phyloP scores from a whole-genome alignment of 2,797 vertebrate species.

The Paratrypauchen microcephalus region DNA sequence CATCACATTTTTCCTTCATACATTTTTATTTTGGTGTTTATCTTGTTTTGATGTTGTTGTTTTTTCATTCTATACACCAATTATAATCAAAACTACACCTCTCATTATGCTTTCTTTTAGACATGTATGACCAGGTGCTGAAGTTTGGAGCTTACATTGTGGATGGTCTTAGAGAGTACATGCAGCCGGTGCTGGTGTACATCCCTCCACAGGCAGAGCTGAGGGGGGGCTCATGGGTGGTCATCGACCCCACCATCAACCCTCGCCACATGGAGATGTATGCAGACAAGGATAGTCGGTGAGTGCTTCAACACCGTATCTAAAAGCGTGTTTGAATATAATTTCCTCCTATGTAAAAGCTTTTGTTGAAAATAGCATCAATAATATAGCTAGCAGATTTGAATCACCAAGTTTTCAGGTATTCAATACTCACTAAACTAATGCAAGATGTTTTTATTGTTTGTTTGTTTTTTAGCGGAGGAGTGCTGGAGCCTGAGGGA shows the following conservation, averaged over 20 bases:
- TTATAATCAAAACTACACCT: background rate
- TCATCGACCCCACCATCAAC: conserved; percentile 94
- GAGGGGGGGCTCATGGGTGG: conserved; percentile 95
- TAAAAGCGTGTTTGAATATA: too few relatives aligned
- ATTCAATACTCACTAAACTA: background rate
- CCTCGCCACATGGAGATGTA: conserved; percentile 91
- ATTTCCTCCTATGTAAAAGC: too few relatives aligned
- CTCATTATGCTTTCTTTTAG: conserved; percentile 59
- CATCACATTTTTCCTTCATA: background rate
- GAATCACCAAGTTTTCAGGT: too few relatives aligned
- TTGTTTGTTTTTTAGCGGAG: conserved; percentile 74
- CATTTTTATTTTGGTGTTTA: background rate
- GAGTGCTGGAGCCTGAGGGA: conserved; percentile 93
- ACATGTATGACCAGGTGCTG: conserved; percentile 95
- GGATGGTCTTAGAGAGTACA: conserved; percentile 84
- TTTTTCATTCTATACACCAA: background rate
- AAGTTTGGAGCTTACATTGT: conserved; percentile 95
- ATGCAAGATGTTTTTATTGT: background rate
- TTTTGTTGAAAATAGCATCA: background rate
- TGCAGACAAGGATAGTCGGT: conserved; percentile 95
- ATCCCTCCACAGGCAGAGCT: conserved; percentile 91
- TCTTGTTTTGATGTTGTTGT: background rate
- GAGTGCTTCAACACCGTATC: conserved; percentile 2
- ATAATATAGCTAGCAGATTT: background rate
- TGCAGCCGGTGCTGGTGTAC: conserved; percentile 90